Percentiles rank a stretch among this genome's conserved stretches.
phyloP scores from a whole-genome alignment of 2,113 vertebrate species.

The Ptilonorhynchus violaceus region DNA sequence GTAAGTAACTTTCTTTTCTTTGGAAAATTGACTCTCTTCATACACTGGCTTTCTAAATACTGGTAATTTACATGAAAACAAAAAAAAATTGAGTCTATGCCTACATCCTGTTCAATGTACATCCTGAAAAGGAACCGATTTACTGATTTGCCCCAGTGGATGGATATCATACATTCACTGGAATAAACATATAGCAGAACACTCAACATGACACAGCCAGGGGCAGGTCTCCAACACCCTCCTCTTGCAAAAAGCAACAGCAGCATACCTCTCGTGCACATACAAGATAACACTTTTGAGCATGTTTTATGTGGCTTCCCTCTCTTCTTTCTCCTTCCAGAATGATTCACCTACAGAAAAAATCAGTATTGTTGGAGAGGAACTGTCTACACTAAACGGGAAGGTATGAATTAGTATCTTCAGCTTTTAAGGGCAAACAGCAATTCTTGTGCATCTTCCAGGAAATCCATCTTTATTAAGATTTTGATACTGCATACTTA shows the following conservation, averaged over 20 bases:
- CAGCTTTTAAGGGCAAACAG: neutral
- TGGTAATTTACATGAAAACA: neutral
- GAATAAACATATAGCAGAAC: neutral
- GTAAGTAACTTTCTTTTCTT: slow-evolving; percentile 66
- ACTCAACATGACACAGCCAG: neutral
- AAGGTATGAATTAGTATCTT: slow-evolving; percentile 70
- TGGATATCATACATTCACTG: neutral
- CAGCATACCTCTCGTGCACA: neutral
- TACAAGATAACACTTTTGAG: neutral
- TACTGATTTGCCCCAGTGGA: neutral
- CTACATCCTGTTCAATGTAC: neutral
- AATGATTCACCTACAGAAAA: slow-evolving; percentile 76
- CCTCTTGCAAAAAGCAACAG: neutral
- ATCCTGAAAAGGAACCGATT: neutral
- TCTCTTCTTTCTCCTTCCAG: slow-evolving; percentile 50
- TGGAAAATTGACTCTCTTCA: neutral
- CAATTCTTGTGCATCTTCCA: neutral
- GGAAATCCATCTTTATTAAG: neutral
- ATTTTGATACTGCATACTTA: neutral
- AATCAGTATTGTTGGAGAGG: slow-evolving; percentile 80
- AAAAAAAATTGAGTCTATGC: neutral
- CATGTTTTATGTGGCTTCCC: neutral
- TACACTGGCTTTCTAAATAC: neutral
- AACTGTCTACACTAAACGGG: slow-evolving; percentile 74
- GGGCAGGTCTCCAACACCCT: neutral